Base-by-base conservation (phyloP, 2,888 invertebrate species). In the Synanthedon myopaeformis region DNA sequence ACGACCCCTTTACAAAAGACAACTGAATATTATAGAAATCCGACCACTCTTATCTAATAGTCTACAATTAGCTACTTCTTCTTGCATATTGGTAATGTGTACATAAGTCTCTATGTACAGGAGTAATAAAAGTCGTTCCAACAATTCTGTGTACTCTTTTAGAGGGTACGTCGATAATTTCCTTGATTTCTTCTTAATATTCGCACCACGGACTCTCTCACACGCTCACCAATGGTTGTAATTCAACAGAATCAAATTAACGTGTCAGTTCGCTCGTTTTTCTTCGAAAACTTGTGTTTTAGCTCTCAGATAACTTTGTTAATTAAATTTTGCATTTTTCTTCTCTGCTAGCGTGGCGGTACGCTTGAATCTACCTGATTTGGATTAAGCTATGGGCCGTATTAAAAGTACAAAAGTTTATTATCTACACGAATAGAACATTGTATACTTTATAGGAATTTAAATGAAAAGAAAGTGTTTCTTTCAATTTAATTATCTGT, bases 261-360 rank as follows among this genome's bases (percentile, higher is more conserved):
- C 82, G 80, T 76, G 83, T 82, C 78, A 76, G 74, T 71, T 77
- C 70, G 68, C 76, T 78, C 85, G 82, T 83, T 87, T 84, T 85
- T 83, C 84, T 84, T 79, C 58, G 65, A 65, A 73, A 87, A 86
- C 85, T 87, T 86, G 80, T 81, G 79, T 85, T 85, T 85, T 78
- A 83, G 79, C 81, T 71, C 59, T 59, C 64, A 74, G 78, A 78
- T 74, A 85, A 86, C 80, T 86, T 85, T 79, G 82, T 82, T 86
- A 86, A 84, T 86, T 85, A 82, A 83, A 84, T 86, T 83, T 83
- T 78, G 70, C 72, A 79, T 80, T 83, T 82, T 80, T 76, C 35
- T 74, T 67, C 64, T 58, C 59, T 57, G 57, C 59, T 53, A 56
- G 62, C 28, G 60, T 63, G 60, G 60, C 63, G 48, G 52, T 42